phyloP scores from a whole-genome alignment of 2,113 vertebrate species.

The Zootoca vivipara region DNA sequence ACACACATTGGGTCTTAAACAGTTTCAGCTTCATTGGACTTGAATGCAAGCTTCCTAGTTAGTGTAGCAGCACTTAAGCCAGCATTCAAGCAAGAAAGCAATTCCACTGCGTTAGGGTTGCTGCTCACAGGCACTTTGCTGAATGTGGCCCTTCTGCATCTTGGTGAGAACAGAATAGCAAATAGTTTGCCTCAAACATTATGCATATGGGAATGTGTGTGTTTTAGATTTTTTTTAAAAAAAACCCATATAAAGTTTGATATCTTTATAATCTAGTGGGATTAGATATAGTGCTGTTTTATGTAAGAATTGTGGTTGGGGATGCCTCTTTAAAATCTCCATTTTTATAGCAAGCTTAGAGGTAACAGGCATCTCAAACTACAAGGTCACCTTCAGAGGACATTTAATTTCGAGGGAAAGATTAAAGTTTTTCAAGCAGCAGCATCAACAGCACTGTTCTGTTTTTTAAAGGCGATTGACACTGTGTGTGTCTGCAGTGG shows the following conservation, averaged over 20 bases:
- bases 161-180: not conserved
- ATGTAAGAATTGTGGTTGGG: not conserved
- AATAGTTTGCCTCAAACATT: constrained; percentile 4
- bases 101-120: not conserved
- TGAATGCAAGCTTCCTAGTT: not conserved
- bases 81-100: not conserved
- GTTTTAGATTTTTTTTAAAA: not conserved
- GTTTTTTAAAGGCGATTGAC: not conserved
- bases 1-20: not conserved
- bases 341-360: constrained; percentile 16
- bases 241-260: not conserved
- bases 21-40: constrained; percentile 6
- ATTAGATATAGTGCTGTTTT: constrained; percentile 15
- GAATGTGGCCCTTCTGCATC: constrained; percentile 6
- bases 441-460: not conserved
- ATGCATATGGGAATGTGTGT: not conserved
- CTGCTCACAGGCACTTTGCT: not conserved
- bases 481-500: not conserved
- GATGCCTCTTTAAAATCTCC: not conserved
- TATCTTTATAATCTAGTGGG: constrained; percentile 12
- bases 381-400: constrained; percentile 9
- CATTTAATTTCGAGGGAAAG: constrained; percentile 8
- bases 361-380: not conserved
- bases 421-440: not conserved
- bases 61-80: not conserved